Conservation (phyloP, 2,888 invertebrate genomes). For the Phaedon cochleariae region DNA sequence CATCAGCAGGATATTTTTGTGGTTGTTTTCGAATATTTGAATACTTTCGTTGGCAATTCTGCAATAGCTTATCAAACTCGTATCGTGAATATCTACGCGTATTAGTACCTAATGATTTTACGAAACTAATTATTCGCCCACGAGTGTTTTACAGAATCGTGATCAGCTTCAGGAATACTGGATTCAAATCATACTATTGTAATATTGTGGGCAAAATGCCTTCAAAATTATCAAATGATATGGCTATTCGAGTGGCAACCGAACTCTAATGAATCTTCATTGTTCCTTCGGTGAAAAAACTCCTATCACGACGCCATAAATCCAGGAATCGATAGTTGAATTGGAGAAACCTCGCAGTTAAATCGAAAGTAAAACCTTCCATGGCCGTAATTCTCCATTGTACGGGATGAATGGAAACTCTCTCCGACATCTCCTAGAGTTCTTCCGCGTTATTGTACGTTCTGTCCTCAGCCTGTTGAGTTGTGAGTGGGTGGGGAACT, state of each 20-base stretch:
- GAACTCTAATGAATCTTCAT: neutral
- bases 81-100: too few relatives aligned
- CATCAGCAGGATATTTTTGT: too few relatives aligned
- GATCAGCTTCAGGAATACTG: too few relatives aligned
- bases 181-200: too few relatives aligned
- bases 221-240: too few relatives aligned
- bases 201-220: too few relatives aligned
- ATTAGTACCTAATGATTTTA: too few relatives aligned
- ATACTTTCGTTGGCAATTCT: too few relatives aligned
- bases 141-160: too few relatives aligned
- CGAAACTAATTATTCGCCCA: too few relatives aligned
- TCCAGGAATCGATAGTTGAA: neutral
- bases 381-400: slow-evolving; percentile 24
- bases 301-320: neutral
- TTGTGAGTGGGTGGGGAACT: slow-evolving; percentile 46
- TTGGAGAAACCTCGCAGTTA: neutral
- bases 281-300: neutral
- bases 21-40: too few relatives aligned
- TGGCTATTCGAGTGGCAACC: neutral
- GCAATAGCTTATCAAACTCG: too few relatives aligned
- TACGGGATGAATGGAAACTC: slow-evolving; percentile 33
- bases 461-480: slow-evolving; percentile 56
- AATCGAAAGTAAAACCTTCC: neutral
- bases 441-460: slow-evolving; percentile 55
- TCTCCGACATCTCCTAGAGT: slow-evolving; percentile 26